Conservation (phyloP, 2,797 vertebrate genomes). For the Silurus lanzhouensis region DNA sequence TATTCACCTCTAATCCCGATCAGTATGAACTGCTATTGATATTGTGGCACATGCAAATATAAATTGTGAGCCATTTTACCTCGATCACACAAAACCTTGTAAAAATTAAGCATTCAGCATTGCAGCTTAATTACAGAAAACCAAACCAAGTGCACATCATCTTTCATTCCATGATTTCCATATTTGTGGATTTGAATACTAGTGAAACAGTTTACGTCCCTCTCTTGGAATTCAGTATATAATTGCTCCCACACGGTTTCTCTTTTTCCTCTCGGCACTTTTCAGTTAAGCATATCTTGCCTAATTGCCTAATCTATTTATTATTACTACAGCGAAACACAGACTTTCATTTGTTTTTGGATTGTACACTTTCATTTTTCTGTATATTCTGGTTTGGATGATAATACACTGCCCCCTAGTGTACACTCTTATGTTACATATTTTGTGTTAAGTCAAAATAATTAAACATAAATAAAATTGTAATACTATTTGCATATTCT, state of each 20-base stretch:
- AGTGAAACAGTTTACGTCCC: not conserved
- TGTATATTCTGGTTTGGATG: not conserved
- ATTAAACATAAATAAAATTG: not conserved
- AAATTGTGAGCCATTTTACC: not conserved
- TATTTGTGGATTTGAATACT: not conserved
- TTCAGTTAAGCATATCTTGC: not conserved
- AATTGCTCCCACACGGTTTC: not conserved
- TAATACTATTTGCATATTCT: not conserved
- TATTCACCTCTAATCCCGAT: not conserved
- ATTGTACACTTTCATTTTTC: not conserved
- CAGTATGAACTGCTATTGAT: not conserved
- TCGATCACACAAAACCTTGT: not conserved
- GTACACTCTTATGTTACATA: not conserved
- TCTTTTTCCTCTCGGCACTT: not conserved
- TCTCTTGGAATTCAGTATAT: not conserved
- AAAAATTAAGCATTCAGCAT: not conserved
- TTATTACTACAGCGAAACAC: not conserved
- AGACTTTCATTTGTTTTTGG: not conserved
- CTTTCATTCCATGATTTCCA: not conserved
- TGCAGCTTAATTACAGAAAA: not conserved
- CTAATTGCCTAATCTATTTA: not conserved
- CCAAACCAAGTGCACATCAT: not conserved
- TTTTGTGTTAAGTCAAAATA: not conserved
- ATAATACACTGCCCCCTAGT: slow-evolving; percentile 2
- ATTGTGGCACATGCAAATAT: not conserved